Conservation (phyloP, 1,140 invertebrate genomes). For the Episyrphus balteatus region DNA sequence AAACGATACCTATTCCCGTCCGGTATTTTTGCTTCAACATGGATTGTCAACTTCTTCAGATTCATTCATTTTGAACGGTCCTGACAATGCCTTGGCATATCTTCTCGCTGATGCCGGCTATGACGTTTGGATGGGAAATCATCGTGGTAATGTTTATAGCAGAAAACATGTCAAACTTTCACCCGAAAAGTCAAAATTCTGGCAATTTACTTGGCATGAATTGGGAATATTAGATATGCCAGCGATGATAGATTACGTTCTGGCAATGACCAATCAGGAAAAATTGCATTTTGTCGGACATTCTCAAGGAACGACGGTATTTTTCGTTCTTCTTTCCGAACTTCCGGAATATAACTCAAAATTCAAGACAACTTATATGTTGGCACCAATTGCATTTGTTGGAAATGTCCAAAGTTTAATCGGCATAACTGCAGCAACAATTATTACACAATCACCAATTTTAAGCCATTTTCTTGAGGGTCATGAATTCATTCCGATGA, state of each 20-base stretch:
- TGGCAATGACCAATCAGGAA: conserved; percentile 38
- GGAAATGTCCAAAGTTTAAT: conserved; percentile 8
- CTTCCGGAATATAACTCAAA: conserved; percentile 44
- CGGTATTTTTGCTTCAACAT: conserved; percentile 19
- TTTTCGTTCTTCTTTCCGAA: conserved; percentile 40
- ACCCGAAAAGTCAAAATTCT: conserved; percentile 32
- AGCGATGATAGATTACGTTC: conserved; percentile 52
- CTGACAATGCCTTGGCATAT: conserved; percentile 36
- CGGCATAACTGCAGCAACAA: too few relatives aligned
- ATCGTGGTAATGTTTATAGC: conserved; percentile 54
- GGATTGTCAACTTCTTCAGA: conserved; percentile 30
- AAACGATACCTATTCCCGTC: conserved; percentile 12
- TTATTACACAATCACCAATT: too few relatives aligned
- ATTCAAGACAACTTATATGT: conserved; percentile 40
- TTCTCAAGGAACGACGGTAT: conserved; percentile 47
- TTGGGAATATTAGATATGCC: conserved; percentile 57
- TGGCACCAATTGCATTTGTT: conserved; percentile 45
- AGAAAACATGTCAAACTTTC: conserved; percentile 40
- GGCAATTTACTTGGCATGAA: conserved; percentile 52
- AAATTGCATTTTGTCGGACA: conserved; percentile 37
- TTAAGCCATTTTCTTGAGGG: too few relatives aligned
- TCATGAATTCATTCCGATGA: too few relatives aligned
- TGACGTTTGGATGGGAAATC: conserved; percentile 65
- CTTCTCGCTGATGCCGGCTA: conserved; percentile 56
- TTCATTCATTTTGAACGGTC: conserved; percentile 17